phyloP scores from a whole-genome alignment of 2,797 vertebrate species.

The Eospalax fontanierii region DNA sequence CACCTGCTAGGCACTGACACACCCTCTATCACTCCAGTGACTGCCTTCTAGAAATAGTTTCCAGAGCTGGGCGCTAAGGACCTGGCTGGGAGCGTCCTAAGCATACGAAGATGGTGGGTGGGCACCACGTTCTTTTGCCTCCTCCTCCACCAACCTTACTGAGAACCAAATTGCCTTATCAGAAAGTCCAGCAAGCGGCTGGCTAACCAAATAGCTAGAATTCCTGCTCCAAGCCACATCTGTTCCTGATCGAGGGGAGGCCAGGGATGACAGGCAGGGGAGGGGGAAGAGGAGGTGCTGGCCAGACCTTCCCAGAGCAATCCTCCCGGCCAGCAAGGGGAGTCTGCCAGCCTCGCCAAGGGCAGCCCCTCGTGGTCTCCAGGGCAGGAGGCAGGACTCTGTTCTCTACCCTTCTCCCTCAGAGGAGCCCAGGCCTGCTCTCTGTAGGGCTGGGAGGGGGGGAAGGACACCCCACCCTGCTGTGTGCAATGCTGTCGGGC shows the following conservation, averaged over 20 bases:
- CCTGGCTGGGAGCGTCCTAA: background rate
- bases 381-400: background rate
- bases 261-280: conserved; percentile 47
- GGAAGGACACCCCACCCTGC: background rate
- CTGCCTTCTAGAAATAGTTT: background rate
- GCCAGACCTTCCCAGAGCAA: background rate
- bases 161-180: conserved; percentile 73
- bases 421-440: background rate
- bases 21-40: background rate
- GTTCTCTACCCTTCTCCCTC: background rate
- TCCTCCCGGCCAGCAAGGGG: background rate
- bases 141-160: background rate
- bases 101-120: background rate
- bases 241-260: conserved; percentile 80
- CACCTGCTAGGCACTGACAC: background rate
- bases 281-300: conserved; percentile 4
- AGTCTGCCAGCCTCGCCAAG: background rate
- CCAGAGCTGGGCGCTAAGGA: background rate
- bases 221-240: conserved; percentile 79
- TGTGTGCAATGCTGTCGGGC: background rate
- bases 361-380: background rate
- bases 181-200: conserved; percentile 70
- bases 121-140: background rate
- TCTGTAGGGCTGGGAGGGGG: background rate
- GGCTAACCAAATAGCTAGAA: conserved; percentile 77